Evolutionary conservation across 2,888 invertebrate species (phyloP).

Genomic region (Podotricha telesiphe): DNA sequence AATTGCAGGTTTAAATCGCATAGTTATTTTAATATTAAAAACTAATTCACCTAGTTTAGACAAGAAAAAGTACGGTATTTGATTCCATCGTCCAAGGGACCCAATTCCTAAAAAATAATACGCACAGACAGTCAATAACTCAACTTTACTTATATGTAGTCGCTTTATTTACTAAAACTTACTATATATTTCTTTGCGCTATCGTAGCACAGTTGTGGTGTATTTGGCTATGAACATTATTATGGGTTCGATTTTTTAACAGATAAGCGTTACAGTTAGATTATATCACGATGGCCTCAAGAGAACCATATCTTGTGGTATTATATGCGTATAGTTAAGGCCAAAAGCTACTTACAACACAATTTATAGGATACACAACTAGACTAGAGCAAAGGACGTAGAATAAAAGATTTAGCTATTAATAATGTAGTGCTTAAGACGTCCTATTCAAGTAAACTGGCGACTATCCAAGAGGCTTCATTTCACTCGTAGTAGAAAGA

Average conservation of each 20-base stretch:
- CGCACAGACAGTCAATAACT: too few relatives aligned
- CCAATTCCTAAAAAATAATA: background rate
- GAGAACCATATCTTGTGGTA: too few relatives aligned
- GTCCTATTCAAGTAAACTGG: constrained; percentile 6
- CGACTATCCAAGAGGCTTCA: constrained; percentile 9
- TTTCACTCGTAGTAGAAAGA: constrained; percentile 11
- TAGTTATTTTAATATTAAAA: background rate
- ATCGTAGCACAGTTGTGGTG: too few relatives aligned
- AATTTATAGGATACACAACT: background rate
- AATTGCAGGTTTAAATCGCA: background rate
- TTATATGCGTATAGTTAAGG: background rate
- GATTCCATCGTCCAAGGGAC: background rate
- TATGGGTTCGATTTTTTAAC: too few relatives aligned
- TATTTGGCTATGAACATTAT: too few relatives aligned
- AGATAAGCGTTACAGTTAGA: too few relatives aligned
- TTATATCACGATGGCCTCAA: too few relatives aligned
- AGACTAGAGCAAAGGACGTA: constrained; percentile 1
- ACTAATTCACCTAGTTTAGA: background rate
- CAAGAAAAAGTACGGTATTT: background rate
- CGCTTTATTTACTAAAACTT: too few relatives aligned
- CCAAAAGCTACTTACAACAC: background rate
- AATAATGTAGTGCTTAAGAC: constrained; percentile 21
- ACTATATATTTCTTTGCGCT: too few relatives aligned
- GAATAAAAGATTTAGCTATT: constrained; percentile 18
- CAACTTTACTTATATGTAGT: too few relatives aligned